phyloP scores from a whole-genome alignment of 2,113 vertebrate species.

The Pygathrix nemaeus region DNA sequence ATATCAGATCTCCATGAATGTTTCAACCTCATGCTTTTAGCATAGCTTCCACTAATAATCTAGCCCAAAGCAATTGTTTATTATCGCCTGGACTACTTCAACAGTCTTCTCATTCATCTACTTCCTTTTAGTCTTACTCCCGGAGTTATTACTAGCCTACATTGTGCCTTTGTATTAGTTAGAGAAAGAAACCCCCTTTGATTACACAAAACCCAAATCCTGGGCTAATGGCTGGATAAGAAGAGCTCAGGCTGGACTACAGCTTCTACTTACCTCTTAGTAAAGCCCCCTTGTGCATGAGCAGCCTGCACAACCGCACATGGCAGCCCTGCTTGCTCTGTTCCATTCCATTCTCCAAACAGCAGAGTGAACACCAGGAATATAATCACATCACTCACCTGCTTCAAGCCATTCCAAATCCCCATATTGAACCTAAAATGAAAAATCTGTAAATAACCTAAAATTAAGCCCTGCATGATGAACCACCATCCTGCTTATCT shows the following conservation, averaged over 20 bases:
- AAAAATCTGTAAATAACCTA: neutral
- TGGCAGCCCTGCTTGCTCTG: neutral
- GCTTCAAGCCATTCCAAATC: neutral
- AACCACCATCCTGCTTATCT: neutral
- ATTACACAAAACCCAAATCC: neutral
- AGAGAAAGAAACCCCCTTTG: neutral
- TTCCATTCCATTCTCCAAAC: neutral
- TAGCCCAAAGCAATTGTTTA: neutral
- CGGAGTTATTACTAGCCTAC: neutral
- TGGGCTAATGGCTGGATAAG: neutral
- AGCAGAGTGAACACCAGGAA: neutral
- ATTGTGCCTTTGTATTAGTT: neutral
- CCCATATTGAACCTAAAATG: neutral
- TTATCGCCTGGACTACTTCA: neutral
- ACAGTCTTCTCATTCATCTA: neutral
- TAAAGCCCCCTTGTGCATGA: neutral
- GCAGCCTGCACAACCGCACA: neutral
- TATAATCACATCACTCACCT: neutral
- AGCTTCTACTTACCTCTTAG: neutral
- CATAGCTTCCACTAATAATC: neutral
- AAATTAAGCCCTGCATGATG: neutral
- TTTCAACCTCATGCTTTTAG: neutral
- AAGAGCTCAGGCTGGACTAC: neutral
- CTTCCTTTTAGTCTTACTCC: neutral
- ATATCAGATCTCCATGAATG: neutral